phyloP scores from a whole-genome alignment of 2,797 vertebrate species.

The Acanthopagrus latus region DNA sequence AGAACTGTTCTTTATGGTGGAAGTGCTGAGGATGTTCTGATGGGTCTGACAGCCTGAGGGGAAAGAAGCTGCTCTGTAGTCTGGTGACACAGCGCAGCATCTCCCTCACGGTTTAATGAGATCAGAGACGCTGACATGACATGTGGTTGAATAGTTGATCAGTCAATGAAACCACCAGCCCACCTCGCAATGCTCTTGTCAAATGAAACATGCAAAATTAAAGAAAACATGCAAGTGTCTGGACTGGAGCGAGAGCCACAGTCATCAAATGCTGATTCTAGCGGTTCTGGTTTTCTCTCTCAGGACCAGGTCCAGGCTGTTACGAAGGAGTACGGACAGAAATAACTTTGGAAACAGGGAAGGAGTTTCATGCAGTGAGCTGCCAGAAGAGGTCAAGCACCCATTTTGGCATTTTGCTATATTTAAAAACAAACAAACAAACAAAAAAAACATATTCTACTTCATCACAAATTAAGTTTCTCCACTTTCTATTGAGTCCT shows the following conservation, averaged over 20 bases:
- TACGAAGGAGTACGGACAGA: conserved; percentile 15
- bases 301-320: conserved; percentile 26
- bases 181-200: neutral
- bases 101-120: neutral
- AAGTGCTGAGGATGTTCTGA: no score
- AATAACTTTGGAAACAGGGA: conserved; percentile 13
- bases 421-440: no score
- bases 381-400: conserved; percentile 53
- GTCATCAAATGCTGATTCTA: neutral
- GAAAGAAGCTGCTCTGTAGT: no score
- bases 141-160: neutral
- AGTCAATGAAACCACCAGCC: neutral
- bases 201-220: neutral
- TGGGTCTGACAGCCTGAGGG: no score
- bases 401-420: conserved; percentile 47
- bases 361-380: conserved; percentile 27
- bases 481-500: neutral
- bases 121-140: neutral
- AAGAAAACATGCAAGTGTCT: neutral
- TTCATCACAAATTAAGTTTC: conserved; percentile 25
- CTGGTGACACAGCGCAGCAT: neutral
- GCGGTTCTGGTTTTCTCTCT: neutral
- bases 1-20: no score
- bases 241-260: neutral
- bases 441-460: conserved; percentile 7